These are phyloP conservation scores for Calliscelio sp. DNA, from an alignment of 2,888 invertebrate genomes.

Conservation along the genomic window DNA sequence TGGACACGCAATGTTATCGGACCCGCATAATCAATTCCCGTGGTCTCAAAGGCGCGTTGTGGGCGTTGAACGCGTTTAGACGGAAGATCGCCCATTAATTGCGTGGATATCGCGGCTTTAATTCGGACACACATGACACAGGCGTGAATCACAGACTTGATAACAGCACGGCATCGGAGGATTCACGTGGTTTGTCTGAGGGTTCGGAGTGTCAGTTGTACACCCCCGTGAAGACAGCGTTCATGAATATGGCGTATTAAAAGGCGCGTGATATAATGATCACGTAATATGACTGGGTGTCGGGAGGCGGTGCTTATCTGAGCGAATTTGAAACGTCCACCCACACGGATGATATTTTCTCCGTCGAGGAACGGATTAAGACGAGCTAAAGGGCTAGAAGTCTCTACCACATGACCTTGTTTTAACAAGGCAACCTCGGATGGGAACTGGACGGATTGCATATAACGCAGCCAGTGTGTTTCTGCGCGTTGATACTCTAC, in stretches of 20 bases:
- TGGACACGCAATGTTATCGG: slow-evolving; percentile 43
- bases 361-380: slow-evolving; percentile 14
- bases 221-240: slow-evolving; percentile 53
- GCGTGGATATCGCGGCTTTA: slow-evolving; percentile 7
- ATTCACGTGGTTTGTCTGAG: slow-evolving; percentile 52
- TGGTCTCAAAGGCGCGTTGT: slow-evolving; percentile 23
- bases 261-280: neutral
- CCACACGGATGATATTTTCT: neutral
- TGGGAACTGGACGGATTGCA: neutral
- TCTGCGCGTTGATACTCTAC: neutral
- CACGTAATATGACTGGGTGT: neutral
- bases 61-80: slow-evolving; percentile 32
- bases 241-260: neutral
- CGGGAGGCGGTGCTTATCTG: neutral
- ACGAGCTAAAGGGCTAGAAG: neutral
- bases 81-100: slow-evolving; percentile 53
- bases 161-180: slow-evolving; percentile 21
- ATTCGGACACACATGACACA: slow-evolving; percentile 51
- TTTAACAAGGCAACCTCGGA: neutral
- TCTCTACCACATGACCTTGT: neutral
- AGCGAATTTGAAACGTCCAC: neutral
- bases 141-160: slow-evolving; percentile 30
- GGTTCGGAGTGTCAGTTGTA: slow-evolving; percentile 41
- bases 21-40: slow-evolving; percentile 75
- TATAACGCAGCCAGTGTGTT: neutral